phyloP scores from a whole-genome alignment of 2,888 invertebrate species.

The Aromia moschata region DNA sequence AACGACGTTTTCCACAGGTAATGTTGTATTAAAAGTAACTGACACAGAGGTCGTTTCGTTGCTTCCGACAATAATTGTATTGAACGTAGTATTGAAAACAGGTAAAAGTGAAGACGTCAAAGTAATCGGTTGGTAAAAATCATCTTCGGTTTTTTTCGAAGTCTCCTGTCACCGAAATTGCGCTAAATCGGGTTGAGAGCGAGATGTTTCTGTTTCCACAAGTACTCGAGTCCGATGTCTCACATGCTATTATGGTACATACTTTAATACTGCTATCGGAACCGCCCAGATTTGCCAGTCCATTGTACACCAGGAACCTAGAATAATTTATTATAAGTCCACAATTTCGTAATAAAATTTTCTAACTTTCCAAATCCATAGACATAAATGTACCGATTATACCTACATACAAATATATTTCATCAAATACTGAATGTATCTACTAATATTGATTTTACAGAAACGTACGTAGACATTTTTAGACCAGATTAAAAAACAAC shows the following conservation, averaged over 20 bases:
- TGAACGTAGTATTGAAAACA: slow-evolving; percentile 37
- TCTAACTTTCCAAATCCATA: too few species aligned
- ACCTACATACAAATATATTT: too few species aligned
- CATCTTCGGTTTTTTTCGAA: slow-evolving; percentile 23
- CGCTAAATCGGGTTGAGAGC: slow-evolving; percentile 37
- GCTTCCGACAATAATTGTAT: slow-evolving; percentile 23
- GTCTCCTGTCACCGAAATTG: slow-evolving; percentile 40
- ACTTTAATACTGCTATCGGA: slow-evolving; percentile 32
- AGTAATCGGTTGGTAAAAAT: slow-evolving; percentile 42
- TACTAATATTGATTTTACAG: not conserved
- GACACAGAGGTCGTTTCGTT: slow-evolving; percentile 23
- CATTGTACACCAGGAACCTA: slow-evolving; percentile 33
- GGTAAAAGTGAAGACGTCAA: slow-evolving; percentile 41
- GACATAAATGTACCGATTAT: too few species aligned
- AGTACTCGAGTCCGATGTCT: slow-evolving; percentile 33
- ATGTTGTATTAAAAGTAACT: slow-evolving; percentile 30
- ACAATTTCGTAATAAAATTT: too few species aligned
- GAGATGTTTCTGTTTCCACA: slow-evolving; percentile 42
- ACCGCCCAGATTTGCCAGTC: slow-evolving; percentile 23
- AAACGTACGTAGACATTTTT: not conserved
- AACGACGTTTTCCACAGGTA: slow-evolving; percentile 32
- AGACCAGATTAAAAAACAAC: not conserved
- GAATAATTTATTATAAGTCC: too few species aligned
- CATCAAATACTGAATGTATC: not conserved
- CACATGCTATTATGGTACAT: slow-evolving; percentile 46